phyloP scores from a whole-genome alignment of 2,113 vertebrate genomes.

The Pelobates fuscus region DNA sequence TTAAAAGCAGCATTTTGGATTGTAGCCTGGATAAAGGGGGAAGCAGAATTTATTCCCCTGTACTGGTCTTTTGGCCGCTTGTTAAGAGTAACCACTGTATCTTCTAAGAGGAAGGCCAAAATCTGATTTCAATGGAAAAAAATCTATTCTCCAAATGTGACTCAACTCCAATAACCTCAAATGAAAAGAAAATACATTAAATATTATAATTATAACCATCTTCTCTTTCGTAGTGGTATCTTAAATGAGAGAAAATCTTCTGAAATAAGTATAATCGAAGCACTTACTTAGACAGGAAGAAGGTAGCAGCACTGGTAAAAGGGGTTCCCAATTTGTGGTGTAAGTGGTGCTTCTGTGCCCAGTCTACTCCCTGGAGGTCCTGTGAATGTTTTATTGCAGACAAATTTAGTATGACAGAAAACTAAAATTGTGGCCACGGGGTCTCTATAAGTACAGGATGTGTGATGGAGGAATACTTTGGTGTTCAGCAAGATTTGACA shows the following conservation, averaged over 20 bases:
- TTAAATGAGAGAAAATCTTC: not conserved
- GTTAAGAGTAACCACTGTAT: conserved; percentile 66
- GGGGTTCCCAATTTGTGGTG: no score
- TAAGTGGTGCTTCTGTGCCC: no score
- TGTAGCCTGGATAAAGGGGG: conserved; percentile 58
- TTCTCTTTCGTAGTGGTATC: not conserved
- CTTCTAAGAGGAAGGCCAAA: conserved; percentile 60
- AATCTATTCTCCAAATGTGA: conserved; percentile 58
- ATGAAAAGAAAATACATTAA: conserved; percentile 59
- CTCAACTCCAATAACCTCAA: conserved; percentile 54
- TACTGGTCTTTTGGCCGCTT: conserved; percentile 64
- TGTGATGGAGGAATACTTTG: no score
- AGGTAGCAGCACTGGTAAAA: no score
- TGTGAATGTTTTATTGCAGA: no score
- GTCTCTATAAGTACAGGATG: no score
- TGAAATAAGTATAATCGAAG: not conserved
- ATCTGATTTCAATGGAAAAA: conserved; percentile 65
- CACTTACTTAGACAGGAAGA: not conserved
- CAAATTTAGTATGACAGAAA: no score
- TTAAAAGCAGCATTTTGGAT: conserved; percentile 63
- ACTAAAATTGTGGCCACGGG: no score
- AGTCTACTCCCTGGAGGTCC: no score
- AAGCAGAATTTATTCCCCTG: conserved; percentile 63
- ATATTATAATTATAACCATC: conserved; percentile 61
- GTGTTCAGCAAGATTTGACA: no score